A percentile compares a stretch with the other conserved stretches of the same genome.
These are phyloP conservation scores for Gryon sp. DNA, from an alignment of 1,140 invertebrate species.

Conservation along the genomic window DNA sequence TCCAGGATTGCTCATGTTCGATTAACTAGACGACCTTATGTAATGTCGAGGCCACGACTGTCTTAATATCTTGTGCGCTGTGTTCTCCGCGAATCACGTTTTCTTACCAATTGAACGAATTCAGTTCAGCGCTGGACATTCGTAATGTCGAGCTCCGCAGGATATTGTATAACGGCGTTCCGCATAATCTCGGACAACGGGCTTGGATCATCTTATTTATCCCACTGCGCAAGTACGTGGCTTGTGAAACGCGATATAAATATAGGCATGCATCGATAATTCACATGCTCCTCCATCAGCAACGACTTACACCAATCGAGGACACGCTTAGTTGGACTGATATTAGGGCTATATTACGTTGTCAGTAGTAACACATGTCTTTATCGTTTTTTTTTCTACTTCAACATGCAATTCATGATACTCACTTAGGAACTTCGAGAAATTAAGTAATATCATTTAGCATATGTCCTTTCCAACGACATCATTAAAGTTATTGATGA, in stretches of 20 bases:
- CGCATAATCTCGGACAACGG: constrained; percentile 56
- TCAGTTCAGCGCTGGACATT: constrained; percentile 56
- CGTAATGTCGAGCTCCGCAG: constrained; percentile 50
- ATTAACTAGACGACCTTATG: constrained; percentile 66
- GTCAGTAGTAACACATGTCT: constrained; percentile 6
- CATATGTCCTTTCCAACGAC: background rate
- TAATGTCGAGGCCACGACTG: constrained; percentile 66
- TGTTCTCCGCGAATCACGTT: constrained; percentile 57
- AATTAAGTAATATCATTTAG: background rate
- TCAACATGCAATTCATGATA: background rate
- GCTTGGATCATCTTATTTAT: constrained; percentile 59
- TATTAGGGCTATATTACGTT: constrained; percentile 3
- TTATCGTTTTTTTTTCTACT: constrained; percentile 21
- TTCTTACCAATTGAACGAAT: constrained; percentile 56
- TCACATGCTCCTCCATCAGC: constrained; percentile 45
- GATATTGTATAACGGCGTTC: constrained; percentile 61
- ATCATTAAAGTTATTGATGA: constrained; percentile 8
- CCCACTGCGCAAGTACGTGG: constrained; percentile 30
- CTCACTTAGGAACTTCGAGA: background rate
- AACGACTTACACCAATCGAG: constrained; percentile 41
- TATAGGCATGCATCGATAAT: constrained; percentile 53
- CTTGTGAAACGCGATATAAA: constrained; percentile 58
- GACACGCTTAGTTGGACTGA: constrained; percentile 33
- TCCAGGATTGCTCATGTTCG: constrained; percentile 42
- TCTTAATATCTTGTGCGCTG: constrained; percentile 48